phyloP scores from a whole-genome alignment of 2,888 invertebrate genomes.

The Mimas tiliae region DNA sequence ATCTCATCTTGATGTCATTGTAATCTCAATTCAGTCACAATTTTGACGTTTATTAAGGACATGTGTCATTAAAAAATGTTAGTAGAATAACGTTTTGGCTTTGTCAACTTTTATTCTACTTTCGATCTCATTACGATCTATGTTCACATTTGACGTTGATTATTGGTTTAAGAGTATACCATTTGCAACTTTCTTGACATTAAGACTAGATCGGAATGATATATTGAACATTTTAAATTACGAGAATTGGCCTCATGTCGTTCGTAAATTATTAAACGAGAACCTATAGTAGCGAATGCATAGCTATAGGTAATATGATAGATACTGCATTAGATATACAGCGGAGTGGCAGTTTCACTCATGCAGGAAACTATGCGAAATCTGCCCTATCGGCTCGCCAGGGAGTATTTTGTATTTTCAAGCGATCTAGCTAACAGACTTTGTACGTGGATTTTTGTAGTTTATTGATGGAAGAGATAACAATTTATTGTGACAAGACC shows the following conservation, averaged over 20 bases:
- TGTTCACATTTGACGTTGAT: too few relatives aligned
- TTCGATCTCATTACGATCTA: too few relatives aligned
- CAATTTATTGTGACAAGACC: neutral
- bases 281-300: slow-evolving; percentile 1
- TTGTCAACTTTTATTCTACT: too few relatives aligned
- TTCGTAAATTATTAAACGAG: neutral
- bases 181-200: too few relatives aligned
- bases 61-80: too few relatives aligned
- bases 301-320: slow-evolving; percentile 4
- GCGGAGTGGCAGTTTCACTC: slow-evolving; percentile 7
- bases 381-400: neutral
- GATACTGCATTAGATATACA: slow-evolving; percentile 28
- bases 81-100: too few relatives aligned
- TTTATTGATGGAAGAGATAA: neutral
- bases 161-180: too few relatives aligned
- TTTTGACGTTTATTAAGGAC: too few relatives aligned
- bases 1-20: too few relatives aligned
- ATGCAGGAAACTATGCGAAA: slow-evolving; percentile 10
- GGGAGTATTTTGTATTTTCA: neutral
- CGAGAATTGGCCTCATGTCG: neutral
- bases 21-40: too few relatives aligned
- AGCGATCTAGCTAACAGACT: neutral
- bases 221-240: too few relatives aligned
- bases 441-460: neutral
- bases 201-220: too few relatives aligned